A percentile compares a stretch with the other conserved stretches of the same genome.
Evolutionary conservation across 1,140 invertebrate species (phyloP).

Genomic region (Aphis gossypii): DNA sequence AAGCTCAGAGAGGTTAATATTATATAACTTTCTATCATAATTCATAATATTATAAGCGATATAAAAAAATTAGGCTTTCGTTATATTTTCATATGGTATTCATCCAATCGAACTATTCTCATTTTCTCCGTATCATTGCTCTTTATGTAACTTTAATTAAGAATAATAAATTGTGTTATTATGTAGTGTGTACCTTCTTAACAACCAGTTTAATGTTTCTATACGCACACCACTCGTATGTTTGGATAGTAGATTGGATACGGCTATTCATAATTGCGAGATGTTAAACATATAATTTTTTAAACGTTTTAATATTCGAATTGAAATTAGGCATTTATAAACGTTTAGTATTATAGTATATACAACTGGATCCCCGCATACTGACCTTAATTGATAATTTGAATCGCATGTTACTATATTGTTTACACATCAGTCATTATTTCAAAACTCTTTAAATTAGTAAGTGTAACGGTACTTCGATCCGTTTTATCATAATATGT

Average conservation of each 20-base stretch:
- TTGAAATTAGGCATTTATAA: neutral
- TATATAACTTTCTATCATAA: neutral
- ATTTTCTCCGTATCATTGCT: neutral
- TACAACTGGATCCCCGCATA: neutral
- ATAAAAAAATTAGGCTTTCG: neutral
- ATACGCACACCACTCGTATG: neutral
- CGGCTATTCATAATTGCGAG: neutral
- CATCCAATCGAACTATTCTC: neutral
- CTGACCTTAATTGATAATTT: constrained; percentile 8
- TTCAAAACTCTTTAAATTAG: neutral
- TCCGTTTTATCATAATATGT: neutral
- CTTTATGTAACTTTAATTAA: neutral
- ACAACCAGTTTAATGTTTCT: neutral
- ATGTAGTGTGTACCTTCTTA: neutral
- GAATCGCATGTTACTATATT: neutral
- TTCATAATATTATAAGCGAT: neutral
- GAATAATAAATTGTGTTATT: neutral
- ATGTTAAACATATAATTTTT: neutral
- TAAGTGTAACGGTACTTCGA: neutral
- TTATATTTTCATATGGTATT: neutral
- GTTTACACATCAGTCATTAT: neutral
- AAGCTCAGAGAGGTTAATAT: neutral
- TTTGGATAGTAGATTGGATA: neutral
- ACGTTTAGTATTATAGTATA: neutral
- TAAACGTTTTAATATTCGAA: constrained; percentile 6